Conservation (phyloP, 1,140 invertebrate species). For the Euwallacea similis region DNA sequence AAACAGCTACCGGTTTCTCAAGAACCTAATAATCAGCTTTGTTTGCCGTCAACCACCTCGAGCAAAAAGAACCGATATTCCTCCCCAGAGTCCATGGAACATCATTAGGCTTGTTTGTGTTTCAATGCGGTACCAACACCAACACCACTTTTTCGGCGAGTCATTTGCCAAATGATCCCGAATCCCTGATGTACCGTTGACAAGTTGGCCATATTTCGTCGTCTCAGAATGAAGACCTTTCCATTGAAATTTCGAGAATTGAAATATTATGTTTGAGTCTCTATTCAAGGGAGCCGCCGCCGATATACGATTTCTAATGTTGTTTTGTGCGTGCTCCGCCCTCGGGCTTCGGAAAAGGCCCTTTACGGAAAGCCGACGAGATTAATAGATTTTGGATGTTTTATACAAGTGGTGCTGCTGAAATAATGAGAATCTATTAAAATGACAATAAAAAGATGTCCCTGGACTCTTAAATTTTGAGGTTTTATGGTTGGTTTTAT, state of each 20-base stretch:
- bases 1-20: not conserved
- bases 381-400: constrained; percentile 29
- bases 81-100: not conserved
- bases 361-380: constrained; percentile 2
- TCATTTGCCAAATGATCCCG: constrained; percentile 18
- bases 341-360: constrained; percentile 3
- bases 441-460: too few relatives aligned
- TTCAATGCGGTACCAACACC: not conserved
- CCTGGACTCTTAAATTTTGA: too few relatives aligned
- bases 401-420: constrained; percentile 22
- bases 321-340: constrained; percentile 23
- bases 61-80: not conserved
- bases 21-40: not conserved
- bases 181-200: constrained; percentile 2
- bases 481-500: too few relatives aligned
- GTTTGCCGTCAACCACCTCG: not conserved
- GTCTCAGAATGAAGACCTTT: constrained; percentile 22
- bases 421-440: not conserved
- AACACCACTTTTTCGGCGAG: constrained; percentile 12
- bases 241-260: constrained; percentile 21
- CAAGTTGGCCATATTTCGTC: constrained; percentile 13
- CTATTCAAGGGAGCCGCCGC: constrained; percentile 5
- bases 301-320: constrained; percentile 10
- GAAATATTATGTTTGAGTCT: constrained; percentile 12
- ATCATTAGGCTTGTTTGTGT: constrained; percentile 4